Evolutionary conservation across 2,797 vertebrate genomes (phyloP), one percentile per base, ranked within the genome.

Genomic region (Ispidina picta): DNA sequence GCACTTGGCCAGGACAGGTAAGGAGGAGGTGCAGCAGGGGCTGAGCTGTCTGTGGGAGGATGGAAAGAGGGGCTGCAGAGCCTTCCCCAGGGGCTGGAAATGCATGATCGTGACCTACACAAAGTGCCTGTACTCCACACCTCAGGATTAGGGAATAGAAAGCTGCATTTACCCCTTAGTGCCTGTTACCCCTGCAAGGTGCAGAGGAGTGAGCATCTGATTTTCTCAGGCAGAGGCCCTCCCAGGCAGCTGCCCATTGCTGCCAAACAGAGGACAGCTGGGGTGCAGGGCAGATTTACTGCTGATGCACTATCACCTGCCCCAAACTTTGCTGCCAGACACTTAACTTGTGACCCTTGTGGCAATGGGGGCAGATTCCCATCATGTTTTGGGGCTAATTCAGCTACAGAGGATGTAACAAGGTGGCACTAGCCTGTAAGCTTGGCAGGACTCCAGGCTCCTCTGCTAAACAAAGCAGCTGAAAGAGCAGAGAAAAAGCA

Each of bases 71-170:
- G 25, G 66, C 54, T 22, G n/a, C 29, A 66, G 48, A 58, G 37
- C 31, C 21, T 71, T 46, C 60, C 17, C 26, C 37, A 15, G 8
- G 25, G 51, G 37, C 56, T 80, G 56, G 51, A 59, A 52, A 41
- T 4, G 5, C 8, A 2, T 0, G 2, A 5, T 3, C 7, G 3
- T 21, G 16, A 25, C 5, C 2, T 14, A 22, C 12, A 15, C 44
- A 31, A 15, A 28, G 33, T 10, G 15, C 16, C 52, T 55, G 65
- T 19, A 26, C 46, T 49, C 8, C 0, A 1, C 9, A 8, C 16
- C 0, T 25, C 21, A 43, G 54, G 10, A 29, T 76, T 29, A 65
- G 52, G 59, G 29, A 59, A 17, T 39, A 52, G 21, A 37, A 80
- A 54, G 46, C 55, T 56, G 49, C 29, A 12, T 33, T 75, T 41